phyloP scores from a whole-genome alignment of 2,888 invertebrate genomes.

The Parnassius orleans region DNA sequence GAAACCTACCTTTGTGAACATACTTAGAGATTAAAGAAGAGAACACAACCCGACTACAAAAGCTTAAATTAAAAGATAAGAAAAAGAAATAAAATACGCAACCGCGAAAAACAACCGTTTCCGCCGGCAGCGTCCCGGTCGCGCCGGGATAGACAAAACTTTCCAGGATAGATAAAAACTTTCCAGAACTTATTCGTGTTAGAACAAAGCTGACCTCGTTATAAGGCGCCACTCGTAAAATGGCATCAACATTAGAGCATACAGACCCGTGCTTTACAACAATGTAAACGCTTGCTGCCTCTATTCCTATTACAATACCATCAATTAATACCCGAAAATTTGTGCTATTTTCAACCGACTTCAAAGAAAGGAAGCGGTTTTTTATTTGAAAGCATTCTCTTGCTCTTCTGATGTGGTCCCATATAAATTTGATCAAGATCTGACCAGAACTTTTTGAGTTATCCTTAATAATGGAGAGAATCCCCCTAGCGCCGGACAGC shows the following conservation, averaged over 20 bases:
- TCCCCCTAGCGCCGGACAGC: too few species aligned
- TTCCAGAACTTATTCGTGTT: slow-evolving; percentile 7
- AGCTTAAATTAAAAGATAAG: slow-evolving; percentile 2
- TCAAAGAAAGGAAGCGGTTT: too few species aligned
- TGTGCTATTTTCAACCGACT: too few species aligned
- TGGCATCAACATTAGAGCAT: background rate
- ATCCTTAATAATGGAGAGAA: too few species aligned
- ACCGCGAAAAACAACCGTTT: background rate
- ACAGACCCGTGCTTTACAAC: background rate
- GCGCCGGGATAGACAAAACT: slow-evolving; percentile 18
- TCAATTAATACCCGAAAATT: too few species aligned
- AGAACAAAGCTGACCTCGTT: slow-evolving; percentile 9
- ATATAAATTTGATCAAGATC: too few species aligned
- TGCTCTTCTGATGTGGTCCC: too few species aligned
- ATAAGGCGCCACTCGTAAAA: slow-evolving; percentile 9
- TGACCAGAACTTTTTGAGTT: too few species aligned
- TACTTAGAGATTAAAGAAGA: background rate
- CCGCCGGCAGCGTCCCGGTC: background rate
- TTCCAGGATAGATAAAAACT: slow-evolving; percentile 23
- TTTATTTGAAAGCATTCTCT: too few species aligned
- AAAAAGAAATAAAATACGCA: slow-evolving; percentile 2
- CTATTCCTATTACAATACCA: too few species aligned
- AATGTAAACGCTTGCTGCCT: background rate
- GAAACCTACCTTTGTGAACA: background rate
- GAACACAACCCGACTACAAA: background rate